These are phyloP conservation scores for Paramormyrops hopkinsi DNA, from an alignment of 2,797 vertebrate genomes.

Conservation along the genomic window DNA sequence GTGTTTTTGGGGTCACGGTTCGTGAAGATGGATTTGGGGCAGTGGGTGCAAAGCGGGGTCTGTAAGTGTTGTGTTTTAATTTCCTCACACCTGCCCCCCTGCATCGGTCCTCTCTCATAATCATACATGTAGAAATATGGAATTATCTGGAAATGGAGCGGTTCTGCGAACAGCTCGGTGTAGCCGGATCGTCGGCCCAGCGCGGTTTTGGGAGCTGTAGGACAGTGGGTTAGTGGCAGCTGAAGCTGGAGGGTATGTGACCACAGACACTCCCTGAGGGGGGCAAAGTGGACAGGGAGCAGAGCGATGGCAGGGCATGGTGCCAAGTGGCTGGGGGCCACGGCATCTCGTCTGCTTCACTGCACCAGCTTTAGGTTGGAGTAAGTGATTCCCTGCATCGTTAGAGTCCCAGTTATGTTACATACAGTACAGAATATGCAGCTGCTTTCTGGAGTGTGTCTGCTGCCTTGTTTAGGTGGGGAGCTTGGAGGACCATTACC, in stretches of 20 bases:
- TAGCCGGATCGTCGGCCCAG: not conserved
- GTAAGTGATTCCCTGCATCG: not conserved
- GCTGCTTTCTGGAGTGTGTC: conserved; percentile 5
- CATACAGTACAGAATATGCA: not conserved
- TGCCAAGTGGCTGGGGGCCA: conserved; percentile 31
- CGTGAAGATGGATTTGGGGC: not conserved
- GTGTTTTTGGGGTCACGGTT: not conserved
- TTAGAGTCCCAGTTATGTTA: not conserved
- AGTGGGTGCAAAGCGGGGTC: not conserved
- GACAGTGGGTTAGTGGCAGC: not conserved
- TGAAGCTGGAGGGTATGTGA: not conserved
- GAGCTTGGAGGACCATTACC: conserved; percentile 78
- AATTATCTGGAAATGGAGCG: not conserved
- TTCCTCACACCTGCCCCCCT: not conserved
- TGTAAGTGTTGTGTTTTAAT: not conserved
- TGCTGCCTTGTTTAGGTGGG: conserved; percentile 69
- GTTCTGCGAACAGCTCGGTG: not conserved
- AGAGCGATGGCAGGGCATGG: conserved; percentile 1
- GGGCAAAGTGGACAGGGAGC: not conserved
- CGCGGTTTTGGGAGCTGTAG: not conserved
- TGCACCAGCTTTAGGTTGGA: conserved; percentile 22
- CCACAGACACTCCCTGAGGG: not conserved
- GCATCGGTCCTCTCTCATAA: not conserved
- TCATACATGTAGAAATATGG: not conserved
- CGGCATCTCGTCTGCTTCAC: conserved; percentile 17